Evolutionary conservation across 2,113 vertebrate genomes (phyloP), one percentile per base, ranked within the genome.

Genomic region (Acrocephalus kingi): DNA sequence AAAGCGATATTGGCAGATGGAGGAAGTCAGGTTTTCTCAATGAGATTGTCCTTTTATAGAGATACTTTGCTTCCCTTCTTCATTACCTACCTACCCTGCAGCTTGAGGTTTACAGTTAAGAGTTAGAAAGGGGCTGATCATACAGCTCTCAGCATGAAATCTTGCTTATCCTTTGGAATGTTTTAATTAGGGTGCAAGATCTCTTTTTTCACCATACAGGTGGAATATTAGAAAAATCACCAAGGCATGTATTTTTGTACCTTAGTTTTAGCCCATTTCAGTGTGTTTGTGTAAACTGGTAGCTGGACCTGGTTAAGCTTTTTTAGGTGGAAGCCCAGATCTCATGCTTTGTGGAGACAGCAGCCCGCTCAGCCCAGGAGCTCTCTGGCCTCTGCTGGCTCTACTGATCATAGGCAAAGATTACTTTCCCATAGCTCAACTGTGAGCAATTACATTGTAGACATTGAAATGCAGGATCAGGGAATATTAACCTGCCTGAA

Each of bases 251-350:
- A 7, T 87, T 87, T 75, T 68, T 22, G 55, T 30, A 11, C 18
- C 11, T 69, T 31, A n/a, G 24, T 30, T 79, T 81, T 83, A 74
- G 30, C 31, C 20, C 16, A 9, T 64, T 56, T 75, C 61, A 43
- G 3, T 61, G 21, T 0, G 2, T n/a, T 2, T 71, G 6, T 1
- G 0, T 52, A 37, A 63, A 31, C 45, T 88, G 33, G 11, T 73
- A 39, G 5, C 30, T 46, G 27, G 33, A 71, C 41, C 22, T 66
- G 8, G 8, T 68, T 69, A 46, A 22, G 5, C 3, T 64, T 75
- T 87, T 33, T 62, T 4, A 69, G 4, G 10, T 90, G 78, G 35
- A 85, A 78, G 25, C 14, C 27, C 37, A 25, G 39, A 18, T 69
- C 13, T 39, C 1, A 2, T 62, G 18, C 23, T 43, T 7, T 5